Conservation (phyloP, 2,113 vertebrate species). For the Scophthalmus maximus region DNA sequence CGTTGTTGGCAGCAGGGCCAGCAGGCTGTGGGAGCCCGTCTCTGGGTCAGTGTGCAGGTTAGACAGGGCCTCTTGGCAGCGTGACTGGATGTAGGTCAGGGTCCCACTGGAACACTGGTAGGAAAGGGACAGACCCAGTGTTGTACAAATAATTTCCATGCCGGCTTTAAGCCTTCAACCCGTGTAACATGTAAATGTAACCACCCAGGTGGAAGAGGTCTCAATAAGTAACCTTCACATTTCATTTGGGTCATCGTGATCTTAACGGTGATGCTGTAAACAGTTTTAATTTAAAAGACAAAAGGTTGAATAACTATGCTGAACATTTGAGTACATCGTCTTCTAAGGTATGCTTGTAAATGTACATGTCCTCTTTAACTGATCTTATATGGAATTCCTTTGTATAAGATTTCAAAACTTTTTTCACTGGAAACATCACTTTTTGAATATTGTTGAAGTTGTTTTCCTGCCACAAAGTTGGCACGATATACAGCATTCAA, state of each 20-base stretch:
- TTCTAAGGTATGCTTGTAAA: too few species aligned
- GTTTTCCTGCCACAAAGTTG: too few species aligned
- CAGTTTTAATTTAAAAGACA: not conserved
- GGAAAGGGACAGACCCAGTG: constrained; percentile 13
- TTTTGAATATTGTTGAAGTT: too few species aligned
- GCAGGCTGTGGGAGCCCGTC: constrained; percentile 80
- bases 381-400: too few species aligned
- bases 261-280: not conserved
- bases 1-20: constrained; percentile 83
- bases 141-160: constrained; percentile 7
- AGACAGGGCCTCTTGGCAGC: constrained; percentile 88
- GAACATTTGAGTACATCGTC: too few species aligned
- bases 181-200: not conserved
- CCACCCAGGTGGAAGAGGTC: not conserved
- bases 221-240: not conserved
- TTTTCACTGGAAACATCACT: not conserved
- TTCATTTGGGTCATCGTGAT: not conserved
- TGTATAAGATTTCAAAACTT: too few species aligned
- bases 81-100: constrained; percentile 90
- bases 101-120: constrained; percentile 91
- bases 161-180: not conserved
- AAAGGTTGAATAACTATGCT: too few species aligned
- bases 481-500: not conserved
- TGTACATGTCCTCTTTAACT: too few species aligned
- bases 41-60: constrained; percentile 84